phyloP scores from a whole-genome alignment of 2,888 invertebrate genomes.

The Bellardia bayeri region DNA sequence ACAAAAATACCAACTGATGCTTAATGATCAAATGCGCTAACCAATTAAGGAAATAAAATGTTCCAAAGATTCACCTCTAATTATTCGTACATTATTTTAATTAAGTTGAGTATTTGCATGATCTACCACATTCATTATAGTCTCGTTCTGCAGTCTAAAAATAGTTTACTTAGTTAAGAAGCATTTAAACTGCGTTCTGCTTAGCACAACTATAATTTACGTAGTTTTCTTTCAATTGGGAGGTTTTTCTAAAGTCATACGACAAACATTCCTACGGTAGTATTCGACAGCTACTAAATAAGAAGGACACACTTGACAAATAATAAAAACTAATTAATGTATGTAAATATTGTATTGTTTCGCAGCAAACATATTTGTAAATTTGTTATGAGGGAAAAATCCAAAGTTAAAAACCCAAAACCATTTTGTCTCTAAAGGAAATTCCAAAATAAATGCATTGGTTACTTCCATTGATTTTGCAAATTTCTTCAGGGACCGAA shows the following conservation, averaged over 20 bases:
- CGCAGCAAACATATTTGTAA: not conserved
- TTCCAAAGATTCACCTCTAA: too few relatives aligned
- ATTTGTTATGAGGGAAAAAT: not conserved
- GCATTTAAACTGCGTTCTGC: too few relatives aligned
- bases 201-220: too few relatives aligned
- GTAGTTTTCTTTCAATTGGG: not conserved
- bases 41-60: too few relatives aligned
- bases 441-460: constrained; percentile 12
- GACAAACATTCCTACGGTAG: not conserved
- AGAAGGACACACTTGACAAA: not conserved
- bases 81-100: too few relatives aligned
- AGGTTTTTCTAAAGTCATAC: constrained; percentile 17
- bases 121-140: too few relatives aligned
- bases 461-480: constrained; percentile 6
- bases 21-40: too few relatives aligned
- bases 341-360: constrained; percentile 39
- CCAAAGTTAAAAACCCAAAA: not conserved
- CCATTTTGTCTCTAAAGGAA: constrained; percentile 8
- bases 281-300: constrained; percentile 13
- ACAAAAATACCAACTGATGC: too few relatives aligned
- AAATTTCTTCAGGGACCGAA: not conserved
- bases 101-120: too few relatives aligned
- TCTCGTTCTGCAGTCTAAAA: too few relatives aligned
- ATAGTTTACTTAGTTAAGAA: too few relatives aligned
- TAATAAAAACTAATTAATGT: constrained; percentile 48